phyloP scores from a whole-genome alignment of 2,888 invertebrate genomes.

The Philonicus albiceps region DNA sequence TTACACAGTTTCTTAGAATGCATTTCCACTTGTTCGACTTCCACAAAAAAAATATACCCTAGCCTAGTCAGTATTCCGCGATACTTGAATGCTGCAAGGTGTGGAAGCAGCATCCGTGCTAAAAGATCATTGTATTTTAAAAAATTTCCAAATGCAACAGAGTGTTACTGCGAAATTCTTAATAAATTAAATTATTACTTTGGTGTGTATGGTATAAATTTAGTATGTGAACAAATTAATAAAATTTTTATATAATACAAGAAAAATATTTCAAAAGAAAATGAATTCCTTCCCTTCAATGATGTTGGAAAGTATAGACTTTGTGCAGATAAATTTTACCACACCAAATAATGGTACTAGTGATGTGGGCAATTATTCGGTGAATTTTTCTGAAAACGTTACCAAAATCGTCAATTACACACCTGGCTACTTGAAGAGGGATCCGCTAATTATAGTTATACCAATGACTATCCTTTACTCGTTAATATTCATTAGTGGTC shows the following conservation, averaged over 20 bases:
- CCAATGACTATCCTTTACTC: constrained; percentile 73
- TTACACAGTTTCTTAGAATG: background rate
- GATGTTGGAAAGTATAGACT: constrained; percentile 11
- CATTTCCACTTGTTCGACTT: background rate
- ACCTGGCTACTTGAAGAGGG: background rate
- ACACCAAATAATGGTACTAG: background rate
- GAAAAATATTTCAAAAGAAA: background rate
- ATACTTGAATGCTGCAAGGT: background rate
- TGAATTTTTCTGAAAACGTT: background rate
- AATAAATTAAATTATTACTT: background rate
- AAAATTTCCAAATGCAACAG: background rate
- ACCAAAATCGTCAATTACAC: constrained; percentile 13
- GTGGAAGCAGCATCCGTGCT: background rate
- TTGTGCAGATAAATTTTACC: constrained; percentile 14
- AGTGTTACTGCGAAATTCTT: background rate
- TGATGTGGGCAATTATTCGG: background rate
- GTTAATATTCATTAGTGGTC: constrained; percentile 67
- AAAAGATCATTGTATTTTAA: background rate
- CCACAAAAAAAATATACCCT: background rate
- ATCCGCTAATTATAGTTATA: constrained; percentile 51
- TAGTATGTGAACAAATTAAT: background rate
- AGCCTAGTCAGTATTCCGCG: constrained; percentile 2
- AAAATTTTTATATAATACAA: background rate
- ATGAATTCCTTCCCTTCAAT: background rate
- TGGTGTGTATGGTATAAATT: background rate